Percentiles rank a stretch among this genome's conserved stretches.
These are phyloP conservation scores for Drosophila persimilis DNA, from an alignment of 1,140 invertebrate species.

Conservation along the genomic window DNA sequence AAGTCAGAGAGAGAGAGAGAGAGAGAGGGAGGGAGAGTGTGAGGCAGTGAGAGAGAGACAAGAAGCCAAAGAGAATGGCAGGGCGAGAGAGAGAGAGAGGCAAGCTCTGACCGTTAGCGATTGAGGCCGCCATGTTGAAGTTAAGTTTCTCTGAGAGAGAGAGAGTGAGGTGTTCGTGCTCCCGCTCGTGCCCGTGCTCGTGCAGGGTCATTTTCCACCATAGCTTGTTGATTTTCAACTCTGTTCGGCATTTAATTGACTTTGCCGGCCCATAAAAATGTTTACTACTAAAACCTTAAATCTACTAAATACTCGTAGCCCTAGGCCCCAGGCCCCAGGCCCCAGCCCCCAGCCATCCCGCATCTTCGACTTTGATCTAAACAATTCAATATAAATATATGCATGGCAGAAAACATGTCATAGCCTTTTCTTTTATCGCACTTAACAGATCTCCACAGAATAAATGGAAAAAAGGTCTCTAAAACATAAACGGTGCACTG, in stretches of 20 bases:
- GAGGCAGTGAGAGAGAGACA: too few species aligned
- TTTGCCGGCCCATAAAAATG: slow-evolving; percentile 34
- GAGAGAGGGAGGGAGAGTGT: too few species aligned
- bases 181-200: neutral
- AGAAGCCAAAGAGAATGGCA: too few species aligned
- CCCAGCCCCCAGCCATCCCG: slow-evolving; percentile 20
- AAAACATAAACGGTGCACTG: slow-evolving; percentile 23
- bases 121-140: slow-evolving; percentile 45
- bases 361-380: slow-evolving; percentile 59
- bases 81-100: too few species aligned
- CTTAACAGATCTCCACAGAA: slow-evolving; percentile 64
- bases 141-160: slow-evolving; percentile 15
- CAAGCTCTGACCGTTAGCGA: neutral
- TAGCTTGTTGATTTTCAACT: slow-evolving; percentile 58
- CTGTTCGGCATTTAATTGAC: slow-evolving; percentile 48
- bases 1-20: slow-evolving; percentile 3
- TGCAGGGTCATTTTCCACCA: slow-evolving; percentile 28
- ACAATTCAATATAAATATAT: slow-evolving; percentile 61
- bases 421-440: slow-evolving; percentile 47
- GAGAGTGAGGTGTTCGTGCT: neutral
- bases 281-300: slow-evolving; percentile 27
- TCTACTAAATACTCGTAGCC: slow-evolving; percentile 4
- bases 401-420: slow-evolving; percentile 51
- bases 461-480: slow-evolving; percentile 16
- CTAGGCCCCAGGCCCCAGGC: neutral